Base-by-base conservation (phyloP, 2,797 vertebrate genomes). In the Hafferia zeledoni region DNA sequence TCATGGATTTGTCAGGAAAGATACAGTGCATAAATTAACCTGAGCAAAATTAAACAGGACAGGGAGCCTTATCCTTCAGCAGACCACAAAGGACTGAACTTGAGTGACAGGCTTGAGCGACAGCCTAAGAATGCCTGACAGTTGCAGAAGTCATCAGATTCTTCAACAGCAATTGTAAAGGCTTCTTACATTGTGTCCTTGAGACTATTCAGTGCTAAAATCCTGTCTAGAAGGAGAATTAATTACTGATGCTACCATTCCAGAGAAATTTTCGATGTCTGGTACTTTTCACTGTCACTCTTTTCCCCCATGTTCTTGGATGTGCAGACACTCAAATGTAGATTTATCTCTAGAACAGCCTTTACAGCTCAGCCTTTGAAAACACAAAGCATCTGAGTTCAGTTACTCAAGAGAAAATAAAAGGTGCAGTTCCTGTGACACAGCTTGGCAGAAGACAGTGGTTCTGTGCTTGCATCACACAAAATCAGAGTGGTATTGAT, bases 1-100 rank as follows among this genome's bases (percentile, higher is more conserved):
- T 86, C 91, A 93, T 83, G 44, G 55, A 3, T 65, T 92, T 91
- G 89, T 87, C 76, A 90, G 76, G 47, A 87, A 90, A 84, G 89
- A 65, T 52, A 57, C 16, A 67, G 53, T 50, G 39, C 53, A 53
- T 92, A 84, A 95, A 95, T 90, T 93, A 70, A 93, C 86, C 69
- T 83, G 57, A 93, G 57, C n/a, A 80, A 71, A 90, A 94, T 93
- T 60, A 83, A 89, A 39, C 15, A 80, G 60, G 68, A 83, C 44
- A 85, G 28, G 53, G 56, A 85, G 65, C 41, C 78, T 83, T 84
- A 80, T 87, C 43, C 60, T 77, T 33, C 30, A 74, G 92, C 13
- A 74, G 55, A 74, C 87, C 70, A 89, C 84, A 94, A 92, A 95
- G 43, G 57, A 57, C 43, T 81, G 71, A 85, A 80, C 14, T 69